Evolutionary conservation across 2,888 invertebrate species (phyloP), one percentile per base, ranked within the genome.

Genomic region (Drosophila cyrtoloma): DNA sequence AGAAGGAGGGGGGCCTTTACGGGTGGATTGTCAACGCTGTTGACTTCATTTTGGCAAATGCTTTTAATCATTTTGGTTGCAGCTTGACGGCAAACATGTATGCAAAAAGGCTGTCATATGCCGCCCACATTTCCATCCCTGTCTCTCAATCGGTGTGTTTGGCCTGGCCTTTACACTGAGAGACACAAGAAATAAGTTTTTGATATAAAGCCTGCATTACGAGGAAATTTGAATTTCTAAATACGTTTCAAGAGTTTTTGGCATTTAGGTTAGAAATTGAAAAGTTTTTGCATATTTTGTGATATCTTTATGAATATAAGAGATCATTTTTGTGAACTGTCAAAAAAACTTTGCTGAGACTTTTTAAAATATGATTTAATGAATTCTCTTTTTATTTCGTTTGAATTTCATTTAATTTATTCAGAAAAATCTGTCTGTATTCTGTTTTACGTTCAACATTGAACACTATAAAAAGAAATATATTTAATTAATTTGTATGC

Each of bases 1-100:
- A 9, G 5, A 9, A 14, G 14, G 53, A 22, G 53, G 26, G 56
- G n/a, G 16, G 26, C 28, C 37, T 37, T 33, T 39, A 26, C 55
- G 55, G 58, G 59, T 64, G 53, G 65, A 35, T 68, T 75, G 78
- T 78, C 74, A 79, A 67, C 70, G 78, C 66, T 66, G 62, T 57
- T 75, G 77, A 59, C 71, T 70, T 68, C 70, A 65, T 79, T 79
- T 79, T 80, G 57, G 61, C 72, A 65, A 82, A 74, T 78, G 78
- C 71, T 82, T 81, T 80, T 82, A 80, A 78, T 82, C 73, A 81
- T 82, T 73, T 75, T 67, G 60, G 55, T 52, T 80, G 81, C 83
- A 81, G 79, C 65, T 61, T 81, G 67, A 77, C 62, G 66, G 52
- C 44, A 33, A 37, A 58, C 66, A 79, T 74, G 79, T 63, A 81